Conservation (phyloP, 2,797 vertebrate species). For the Anguilla obscura region DNA sequence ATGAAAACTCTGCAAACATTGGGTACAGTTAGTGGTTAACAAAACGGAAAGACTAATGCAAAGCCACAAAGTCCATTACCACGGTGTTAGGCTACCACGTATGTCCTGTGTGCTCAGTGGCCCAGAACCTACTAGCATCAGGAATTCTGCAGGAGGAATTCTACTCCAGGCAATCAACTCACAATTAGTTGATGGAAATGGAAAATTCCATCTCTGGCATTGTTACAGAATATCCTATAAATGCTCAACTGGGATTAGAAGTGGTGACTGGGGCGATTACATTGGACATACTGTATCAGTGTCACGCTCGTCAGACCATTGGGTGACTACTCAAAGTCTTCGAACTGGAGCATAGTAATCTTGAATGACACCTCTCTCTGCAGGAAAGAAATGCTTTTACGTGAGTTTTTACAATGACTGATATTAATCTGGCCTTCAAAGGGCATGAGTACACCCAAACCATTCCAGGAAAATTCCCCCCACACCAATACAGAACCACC, state of each 20-base stretch:
- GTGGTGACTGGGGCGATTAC: neutral
- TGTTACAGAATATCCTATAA: neutral
- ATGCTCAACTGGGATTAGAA: neutral
- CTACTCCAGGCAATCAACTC: neutral
- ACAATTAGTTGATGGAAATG: neutral
- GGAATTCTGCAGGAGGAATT: neutral
- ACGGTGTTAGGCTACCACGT: no score
- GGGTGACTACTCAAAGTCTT: no score
- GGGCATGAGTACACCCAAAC: neutral
- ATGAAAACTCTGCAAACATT: neutral
- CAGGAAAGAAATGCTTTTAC: no score
- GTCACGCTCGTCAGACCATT: no score
- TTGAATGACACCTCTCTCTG: no score
- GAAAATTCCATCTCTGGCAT: neutral
- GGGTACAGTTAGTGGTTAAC: no score
- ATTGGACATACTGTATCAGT: no score
- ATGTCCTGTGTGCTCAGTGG: no score
- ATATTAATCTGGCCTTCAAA: neutral
- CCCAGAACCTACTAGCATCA: no score
- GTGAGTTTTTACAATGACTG: neutral
- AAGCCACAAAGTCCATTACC: no score
- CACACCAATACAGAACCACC: neutral
- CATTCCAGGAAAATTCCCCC: neutral
- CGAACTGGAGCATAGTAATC: no score
- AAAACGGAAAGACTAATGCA: no score